Evolutionary conservation across 1,140 invertebrate genomes (phyloP), one percentile per base, ranked within the genome.

Genomic region (Heliconius hewitsoni): DNA sequence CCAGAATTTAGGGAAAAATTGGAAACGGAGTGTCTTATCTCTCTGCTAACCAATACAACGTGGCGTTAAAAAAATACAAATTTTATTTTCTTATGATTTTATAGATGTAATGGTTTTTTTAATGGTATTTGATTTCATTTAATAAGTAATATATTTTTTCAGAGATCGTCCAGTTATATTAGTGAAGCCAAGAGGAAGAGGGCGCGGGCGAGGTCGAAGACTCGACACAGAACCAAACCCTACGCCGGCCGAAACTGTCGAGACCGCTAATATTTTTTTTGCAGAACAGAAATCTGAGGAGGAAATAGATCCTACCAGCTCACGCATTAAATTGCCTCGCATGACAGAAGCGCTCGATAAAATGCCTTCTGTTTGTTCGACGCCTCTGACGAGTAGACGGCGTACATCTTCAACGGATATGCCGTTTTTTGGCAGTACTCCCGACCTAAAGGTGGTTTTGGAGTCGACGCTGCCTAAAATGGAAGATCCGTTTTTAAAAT

Each of bases 261-360:
- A 89, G n/a, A 81, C 80, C 0, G 85, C 84, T 3, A 87, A 87
- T 27, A 87, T 87, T 18, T 81, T 80, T 50, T 85, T 83, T 66
- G 71, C 79, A 16, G 90, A 91, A 4, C 83, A 85, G 30, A 86
- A 86, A 78, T 11, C 74, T 5, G 76, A 82, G 13, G 85, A 85
- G 76, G 89, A 87, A 13, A 89, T 93, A 37, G 92, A 93, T 78
- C 92, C 90, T 2, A 93, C 89, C 8, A 93, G 91, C 75, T 93
- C 91, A 8, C 85, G 92, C 18, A 91, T 95, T 79, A 94, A 94
- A 77, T 78, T 95, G 52, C 92, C 93, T 9, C 87, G 93, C 1
- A 90, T 95, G 90, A 94, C 92, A 11, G 93, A 94, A 50, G 93
- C 93, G 8, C 83, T 94, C 3, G 91, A 93, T 78, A 91, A 93